Evolutionary conservation across 2,797 vertebrate species (phyloP).

Genomic region (Propithecus perrieri): DNA sequence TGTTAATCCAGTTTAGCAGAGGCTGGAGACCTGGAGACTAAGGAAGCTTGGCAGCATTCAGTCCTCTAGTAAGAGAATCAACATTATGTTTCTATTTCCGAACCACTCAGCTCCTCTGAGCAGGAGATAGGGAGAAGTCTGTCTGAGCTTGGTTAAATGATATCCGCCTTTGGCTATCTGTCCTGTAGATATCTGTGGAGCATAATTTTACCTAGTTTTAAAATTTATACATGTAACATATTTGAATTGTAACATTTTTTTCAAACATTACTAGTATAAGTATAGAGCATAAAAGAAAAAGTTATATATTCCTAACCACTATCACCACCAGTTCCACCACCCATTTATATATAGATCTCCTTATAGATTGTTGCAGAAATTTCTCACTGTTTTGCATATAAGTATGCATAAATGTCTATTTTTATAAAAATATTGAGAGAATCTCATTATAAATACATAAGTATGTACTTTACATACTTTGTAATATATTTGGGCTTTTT

Average conservation of each 20-base stretch:
- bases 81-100: not conserved
- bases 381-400: not conserved
- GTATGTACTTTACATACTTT: not conserved
- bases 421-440: slow-evolving; percentile 3
- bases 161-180: not conserved
- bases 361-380: not conserved
- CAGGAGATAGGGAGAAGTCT: not conserved
- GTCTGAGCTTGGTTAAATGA: not conserved
- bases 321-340: not conserved
- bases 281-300: not conserved
- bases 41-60: not conserved
- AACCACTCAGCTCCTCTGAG: not conserved
- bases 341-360: not conserved
- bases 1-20: not conserved
- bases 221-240: not conserved
- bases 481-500: not conserved
- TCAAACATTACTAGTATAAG: not conserved
- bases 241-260: not conserved
- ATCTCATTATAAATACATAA: not conserved
- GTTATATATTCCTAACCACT: not conserved
- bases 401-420: not conserved
- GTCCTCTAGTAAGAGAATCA: not conserved
- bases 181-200: not conserved
- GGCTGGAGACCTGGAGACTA: not conserved
- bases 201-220: not conserved